Conservation (phyloP, 2,888 invertebrate species). For the Andrena trimmerana region DNA sequence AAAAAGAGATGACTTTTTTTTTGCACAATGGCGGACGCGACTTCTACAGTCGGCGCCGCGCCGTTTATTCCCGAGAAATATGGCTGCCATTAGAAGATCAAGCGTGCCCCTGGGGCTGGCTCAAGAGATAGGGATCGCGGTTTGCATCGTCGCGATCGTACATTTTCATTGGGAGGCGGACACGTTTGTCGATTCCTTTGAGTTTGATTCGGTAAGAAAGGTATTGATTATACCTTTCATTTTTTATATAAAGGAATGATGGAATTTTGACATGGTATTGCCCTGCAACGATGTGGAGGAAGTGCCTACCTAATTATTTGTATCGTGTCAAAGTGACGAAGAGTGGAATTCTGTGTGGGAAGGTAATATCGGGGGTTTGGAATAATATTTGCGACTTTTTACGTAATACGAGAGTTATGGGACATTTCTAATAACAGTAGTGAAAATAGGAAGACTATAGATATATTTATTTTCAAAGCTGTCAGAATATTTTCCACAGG, state of each 20-base stretch:
- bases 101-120: not conserved
- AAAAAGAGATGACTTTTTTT: conserved; percentile 79
- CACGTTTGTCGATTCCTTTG: not conserved
- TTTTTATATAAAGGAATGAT: too few species aligned
- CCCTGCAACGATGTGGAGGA: too few species aligned
- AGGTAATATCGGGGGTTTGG: not conserved
- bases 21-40: conserved; percentile 78
- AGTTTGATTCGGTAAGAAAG: too few species aligned
- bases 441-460: not conserved
- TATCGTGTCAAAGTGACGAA: not conserved
- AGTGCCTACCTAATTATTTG: not conserved
- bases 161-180: not conserved
- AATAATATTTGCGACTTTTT: conserved; percentile 3
- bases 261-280: too few species aligned
- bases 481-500: not conserved
- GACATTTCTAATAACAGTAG: conserved; percentile 7
- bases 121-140: not conserved
- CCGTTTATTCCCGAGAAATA: conserved; percentile 50
- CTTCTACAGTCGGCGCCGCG: conserved; percentile 8
- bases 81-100: conserved; percentile 49
- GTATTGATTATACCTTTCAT: too few species aligned
- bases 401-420: not conserved
- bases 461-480: not conserved
- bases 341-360: not conserved
- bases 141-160: not conserved